Evolutionary conservation across 2,888 invertebrate genomes (phyloP).

Genomic region (Sepioteuthis lessoniana): DNA sequence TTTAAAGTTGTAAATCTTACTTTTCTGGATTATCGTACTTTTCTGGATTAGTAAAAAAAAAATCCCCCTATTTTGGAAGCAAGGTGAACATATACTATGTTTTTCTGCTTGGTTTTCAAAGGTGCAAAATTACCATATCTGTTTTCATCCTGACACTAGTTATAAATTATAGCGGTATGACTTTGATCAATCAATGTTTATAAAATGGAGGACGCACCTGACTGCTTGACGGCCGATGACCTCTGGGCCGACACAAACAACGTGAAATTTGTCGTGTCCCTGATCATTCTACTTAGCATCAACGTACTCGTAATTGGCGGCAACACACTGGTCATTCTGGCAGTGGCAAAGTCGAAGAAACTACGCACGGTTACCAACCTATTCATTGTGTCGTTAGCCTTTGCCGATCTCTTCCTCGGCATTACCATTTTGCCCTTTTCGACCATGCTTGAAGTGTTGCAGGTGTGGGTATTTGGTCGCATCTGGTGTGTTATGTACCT

Average conservation of each 20-base stretch:
- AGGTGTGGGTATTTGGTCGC: conserved; percentile 92
- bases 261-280: conserved; percentile 52
- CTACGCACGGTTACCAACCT: conserved; percentile 95
- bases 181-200: background rate
- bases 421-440: conserved; percentile 96
- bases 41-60: background rate
- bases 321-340: conserved; percentile 92
- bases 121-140: background rate
- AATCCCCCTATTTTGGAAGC: background rate
- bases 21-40: background rate
- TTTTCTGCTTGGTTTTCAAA: background rate
- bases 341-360: conserved; percentile 89
- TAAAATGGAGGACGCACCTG: background rate
- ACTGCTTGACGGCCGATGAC: conserved; percentile 42
- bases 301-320: conserved; percentile 92
- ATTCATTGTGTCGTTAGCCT: conserved; percentile 96
- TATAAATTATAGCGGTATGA: background rate
- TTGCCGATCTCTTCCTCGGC: conserved; percentile 96
- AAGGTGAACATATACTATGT: background rate
- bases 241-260: conserved; percentile 38
- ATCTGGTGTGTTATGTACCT: conserved; percentile 95
- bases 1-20: background rate
- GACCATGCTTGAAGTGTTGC: conserved; percentile 87
- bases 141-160: background rate
- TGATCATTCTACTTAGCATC: conserved; percentile 78